Base-by-base conservation (phyloP, 2,888 invertebrate genomes). In the Papilio gigon region DNA sequence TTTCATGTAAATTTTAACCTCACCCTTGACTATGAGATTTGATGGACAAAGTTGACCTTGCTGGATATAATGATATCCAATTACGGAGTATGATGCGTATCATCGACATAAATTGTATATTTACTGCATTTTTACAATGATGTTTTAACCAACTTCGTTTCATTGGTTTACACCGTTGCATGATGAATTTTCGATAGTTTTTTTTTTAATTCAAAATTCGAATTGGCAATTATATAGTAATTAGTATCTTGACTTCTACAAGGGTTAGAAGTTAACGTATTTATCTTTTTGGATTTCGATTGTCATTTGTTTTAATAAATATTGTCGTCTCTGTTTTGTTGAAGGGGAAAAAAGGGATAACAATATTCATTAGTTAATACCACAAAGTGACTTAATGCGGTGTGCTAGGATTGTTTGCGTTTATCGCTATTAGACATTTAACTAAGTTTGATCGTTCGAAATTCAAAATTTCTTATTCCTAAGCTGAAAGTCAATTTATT, bases 41-140 rank as follows among this genome's bases (percentile, higher is more conserved):
- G 53, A 50, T 14, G 17, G 53, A 27, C 44, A 20, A 44, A 8
- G 60, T 50, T 67, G 35, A 35, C 56, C 58, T 56, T 58, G 63
- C 33, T 22, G 59, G 9, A 2, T 22, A 17, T 22, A 64, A 59
- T 47, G 72, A 53, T 70, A 22, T 14, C 50, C 58, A 8, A 25
- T 4, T 35, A 35, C 1, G 9, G 59, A 47, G 35, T n/a, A 22
- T 59, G 12, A 27, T 37, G 37, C 20, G 20, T 42, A 59, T 35
- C 25, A 59, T 59, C 37, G 50, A 50, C 22, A 63, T 47, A 22
- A 62, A 68, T 56, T 63, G 17, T 12, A 62, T 37, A 11, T 68
- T 68, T 68, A 65, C 14, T 44, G 68, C 33, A 44, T 62, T 60
- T 40, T 33, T 66, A 59, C 59, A 25, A 59, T 64, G n/a, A 64